These are phyloP conservation scores for Eumerus sabulonum DNA, from an alignment of 2,888 invertebrate genomes.

Conservation along the genomic window DNA sequence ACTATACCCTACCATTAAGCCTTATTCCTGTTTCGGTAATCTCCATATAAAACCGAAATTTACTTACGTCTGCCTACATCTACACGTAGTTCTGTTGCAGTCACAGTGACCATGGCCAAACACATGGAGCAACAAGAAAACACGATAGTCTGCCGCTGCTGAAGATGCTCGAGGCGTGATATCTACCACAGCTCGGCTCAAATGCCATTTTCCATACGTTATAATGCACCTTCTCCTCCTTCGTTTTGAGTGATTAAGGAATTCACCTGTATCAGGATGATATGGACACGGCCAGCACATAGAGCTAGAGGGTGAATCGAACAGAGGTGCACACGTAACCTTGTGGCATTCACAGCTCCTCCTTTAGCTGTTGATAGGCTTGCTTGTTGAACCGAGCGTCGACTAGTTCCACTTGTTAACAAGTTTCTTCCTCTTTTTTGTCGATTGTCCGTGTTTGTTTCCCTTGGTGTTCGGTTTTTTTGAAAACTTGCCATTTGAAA, in stretches of 20 bases:
- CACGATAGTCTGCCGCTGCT: slow-evolving; percentile 37
- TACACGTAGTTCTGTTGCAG: too few species aligned
- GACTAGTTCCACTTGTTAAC: slow-evolving; percentile 53
- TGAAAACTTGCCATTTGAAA: slow-evolving; percentile 37
- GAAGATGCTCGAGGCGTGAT: slow-evolving; percentile 59
- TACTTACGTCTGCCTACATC: too few species aligned
- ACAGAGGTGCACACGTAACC: slow-evolving; percentile 44
- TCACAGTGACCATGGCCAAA: too few species aligned
- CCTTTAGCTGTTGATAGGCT: slow-evolving; percentile 46
- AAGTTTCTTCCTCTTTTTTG: slow-evolving; percentile 41
- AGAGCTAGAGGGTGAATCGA: too few species aligned
- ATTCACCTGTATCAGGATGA: slow-evolving; percentile 50
- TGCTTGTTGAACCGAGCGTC: slow-evolving; percentile 27
- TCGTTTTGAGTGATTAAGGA: slow-evolving; percentile 20
- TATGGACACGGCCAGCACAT: slow-evolving; percentile 3
- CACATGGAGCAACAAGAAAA: too few species aligned
- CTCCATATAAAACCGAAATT: too few species aligned
- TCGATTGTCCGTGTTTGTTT: slow-evolving; percentile 2
- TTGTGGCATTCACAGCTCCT: slow-evolving; percentile 56
- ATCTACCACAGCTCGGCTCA: slow-evolving; percentile 60
- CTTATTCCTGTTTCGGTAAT: too few species aligned
- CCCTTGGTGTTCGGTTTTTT: slow-evolving; percentile 25
- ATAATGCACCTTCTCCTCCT: slow-evolving; percentile 8
- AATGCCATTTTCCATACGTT: slow-evolving; percentile 50
- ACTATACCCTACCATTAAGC: too few species aligned